Conservation (phyloP, 2,113 vertebrate genomes). For the Machaerirhynchus nigripectus region DNA sequence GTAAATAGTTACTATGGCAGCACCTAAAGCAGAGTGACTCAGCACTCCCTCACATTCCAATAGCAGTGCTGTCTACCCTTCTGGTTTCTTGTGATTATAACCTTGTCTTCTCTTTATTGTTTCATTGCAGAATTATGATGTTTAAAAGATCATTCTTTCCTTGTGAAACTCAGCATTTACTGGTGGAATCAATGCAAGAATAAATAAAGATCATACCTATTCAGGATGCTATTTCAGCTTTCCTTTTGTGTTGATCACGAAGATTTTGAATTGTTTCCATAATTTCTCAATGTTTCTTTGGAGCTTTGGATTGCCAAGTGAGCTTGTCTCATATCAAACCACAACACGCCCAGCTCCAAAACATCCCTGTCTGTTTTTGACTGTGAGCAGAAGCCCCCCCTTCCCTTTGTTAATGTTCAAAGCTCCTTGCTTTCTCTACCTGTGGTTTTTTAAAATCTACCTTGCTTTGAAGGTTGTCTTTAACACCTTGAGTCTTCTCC, state of each 20-base stretch:
- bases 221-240: neutral
- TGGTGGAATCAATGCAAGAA: neutral
- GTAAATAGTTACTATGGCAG: slow-evolving; percentile 53
- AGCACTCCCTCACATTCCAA: slow-evolving; percentile 7
- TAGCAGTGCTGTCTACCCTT: neutral
- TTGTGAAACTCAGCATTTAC: neutral
- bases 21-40: slow-evolving; percentile 29
- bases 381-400: neutral
- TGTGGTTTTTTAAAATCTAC: neutral
- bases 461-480: neutral
- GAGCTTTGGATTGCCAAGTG: neutral
- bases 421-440: neutral
- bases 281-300: neutral
- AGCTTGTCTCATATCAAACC: neutral
- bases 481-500: neutral
- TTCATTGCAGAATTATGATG: neutral
- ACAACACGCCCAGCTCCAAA: neutral
- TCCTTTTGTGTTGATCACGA: neutral
- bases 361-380: neutral
- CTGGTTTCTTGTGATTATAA: neutral
- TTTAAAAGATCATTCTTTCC: neutral
- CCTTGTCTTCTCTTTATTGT: neutral
- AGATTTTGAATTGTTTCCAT: neutral
- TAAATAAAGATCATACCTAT: neutral
- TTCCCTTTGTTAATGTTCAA: neutral